These are phyloP conservation scores for Eupithecia abbreviata DNA, from an alignment of 2,888 invertebrate species.

Conservation along the genomic window DNA sequence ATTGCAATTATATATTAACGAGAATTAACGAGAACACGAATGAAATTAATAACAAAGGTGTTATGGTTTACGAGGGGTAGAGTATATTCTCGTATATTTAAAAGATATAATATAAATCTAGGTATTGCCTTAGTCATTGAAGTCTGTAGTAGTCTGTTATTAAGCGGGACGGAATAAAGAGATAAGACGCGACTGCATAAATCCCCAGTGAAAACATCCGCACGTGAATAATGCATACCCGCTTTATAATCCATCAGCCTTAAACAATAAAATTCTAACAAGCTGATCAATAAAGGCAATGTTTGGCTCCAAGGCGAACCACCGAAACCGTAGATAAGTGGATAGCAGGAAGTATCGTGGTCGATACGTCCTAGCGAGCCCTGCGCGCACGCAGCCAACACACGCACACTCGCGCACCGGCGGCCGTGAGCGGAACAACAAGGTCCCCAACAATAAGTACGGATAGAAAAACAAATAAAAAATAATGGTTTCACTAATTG, in stretches of 20 bases:
- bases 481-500: not conserved
- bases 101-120: not conserved
- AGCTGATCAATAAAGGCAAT: constrained; percentile 46
- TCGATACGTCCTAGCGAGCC: constrained; percentile 74
- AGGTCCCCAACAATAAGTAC: constrained; percentile 69
- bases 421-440: constrained; percentile 79
- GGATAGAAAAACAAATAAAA: constrained; percentile 56
- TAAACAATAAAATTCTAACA: constrained; percentile 18
- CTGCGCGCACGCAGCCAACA: constrained; percentile 53
- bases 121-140: not conserved
- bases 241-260: constrained; percentile 3
- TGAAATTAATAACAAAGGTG: not conserved
- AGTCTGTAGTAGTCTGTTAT: no score
- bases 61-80: not conserved
- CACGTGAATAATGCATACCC: not conserved
- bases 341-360: constrained; percentile 75
- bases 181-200: not conserved
- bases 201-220: not conserved
- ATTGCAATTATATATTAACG: not conserved
- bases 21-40: no score
- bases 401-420: constrained; percentile 46
- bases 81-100: not conserved
- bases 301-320: constrained; percentile 68
- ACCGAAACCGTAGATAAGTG: constrained; percentile 64
- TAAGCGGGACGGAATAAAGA: not conserved